These are phyloP conservation scores for Drosophila anceps DNA, from an alignment of 2,888 invertebrate species.

Conservation along the genomic window DNA sequence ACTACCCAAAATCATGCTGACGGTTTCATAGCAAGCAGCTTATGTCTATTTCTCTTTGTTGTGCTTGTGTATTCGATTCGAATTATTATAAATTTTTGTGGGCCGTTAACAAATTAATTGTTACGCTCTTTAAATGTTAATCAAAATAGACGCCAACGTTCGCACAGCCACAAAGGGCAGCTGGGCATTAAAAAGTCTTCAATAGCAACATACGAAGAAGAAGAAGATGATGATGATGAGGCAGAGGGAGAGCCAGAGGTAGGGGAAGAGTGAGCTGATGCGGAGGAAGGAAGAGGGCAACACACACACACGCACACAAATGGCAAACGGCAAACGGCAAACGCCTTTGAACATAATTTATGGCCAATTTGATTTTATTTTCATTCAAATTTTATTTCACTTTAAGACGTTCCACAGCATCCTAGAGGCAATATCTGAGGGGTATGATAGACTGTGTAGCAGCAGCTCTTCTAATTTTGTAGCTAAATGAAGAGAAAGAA, in stretches of 20 bases:
- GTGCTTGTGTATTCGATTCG: conserved; percentile 13
- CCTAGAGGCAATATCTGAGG: background rate
- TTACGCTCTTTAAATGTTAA: conserved; percentile 75
- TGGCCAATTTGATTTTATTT: conserved; percentile 75
- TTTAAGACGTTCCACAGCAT: conserved; percentile 38
- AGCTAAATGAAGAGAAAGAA: no score
- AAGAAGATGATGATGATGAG: background rate
- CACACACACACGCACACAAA: conserved; percentile 17
- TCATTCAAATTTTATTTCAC: conserved; percentile 75
- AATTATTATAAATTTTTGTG: conserved; percentile 23
- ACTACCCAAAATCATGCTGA: background rate
- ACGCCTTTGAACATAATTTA: conserved; percentile 79
- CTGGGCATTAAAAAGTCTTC: conserved; percentile 19
- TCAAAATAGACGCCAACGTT: conserved; percentile 68
- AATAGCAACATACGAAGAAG: background rate
- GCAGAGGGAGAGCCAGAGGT: background rate
- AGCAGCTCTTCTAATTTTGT: no score
- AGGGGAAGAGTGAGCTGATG: background rate
- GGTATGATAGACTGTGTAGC: background rate
- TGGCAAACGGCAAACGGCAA: conserved; percentile 54
- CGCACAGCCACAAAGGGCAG: conserved; percentile 12
- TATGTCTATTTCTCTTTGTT: conserved; percentile 7
- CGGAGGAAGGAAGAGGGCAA: background rate
- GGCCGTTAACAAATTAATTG: conserved; percentile 70
- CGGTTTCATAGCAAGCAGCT: conserved; percentile 17